Conservation (phyloP, 2,888 invertebrate species). For the Choristoneura rosaceana region DNA sequence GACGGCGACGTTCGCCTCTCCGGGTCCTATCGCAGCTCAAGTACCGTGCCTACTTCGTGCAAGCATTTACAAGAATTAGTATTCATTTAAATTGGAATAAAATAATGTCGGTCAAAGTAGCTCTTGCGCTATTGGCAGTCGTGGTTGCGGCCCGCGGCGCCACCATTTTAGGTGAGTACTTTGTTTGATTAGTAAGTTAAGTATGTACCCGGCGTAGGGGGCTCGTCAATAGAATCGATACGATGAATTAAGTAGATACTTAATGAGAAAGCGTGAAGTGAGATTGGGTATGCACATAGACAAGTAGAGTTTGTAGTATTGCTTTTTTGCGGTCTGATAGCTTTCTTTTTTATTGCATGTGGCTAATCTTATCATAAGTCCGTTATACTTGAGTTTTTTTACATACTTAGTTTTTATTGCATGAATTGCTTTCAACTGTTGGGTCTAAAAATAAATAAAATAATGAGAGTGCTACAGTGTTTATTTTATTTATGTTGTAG, state of each 20-base stretch:
- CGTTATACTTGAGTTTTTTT: no score
- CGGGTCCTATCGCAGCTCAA: conserved; percentile 47
- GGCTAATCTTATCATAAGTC: not conserved
- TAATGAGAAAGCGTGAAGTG: conserved; percentile 42
- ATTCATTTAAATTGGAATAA: conserved; percentile 29
- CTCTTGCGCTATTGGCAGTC: conserved; percentile 65
- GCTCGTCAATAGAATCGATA: conserved; percentile 22
- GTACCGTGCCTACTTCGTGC: conserved; percentile 45
- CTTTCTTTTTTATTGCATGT: not conserved
- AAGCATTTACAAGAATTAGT: conserved; percentile 57
- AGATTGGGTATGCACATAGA: conserved; percentile 33
- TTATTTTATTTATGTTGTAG: no score
- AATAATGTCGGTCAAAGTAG: conserved; percentile 70
- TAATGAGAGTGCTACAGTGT: no score
- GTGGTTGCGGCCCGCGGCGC: conserved; percentile 66
- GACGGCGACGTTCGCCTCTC: conserved; percentile 74
- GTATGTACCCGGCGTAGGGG: conserved; percentile 17
- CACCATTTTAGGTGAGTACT: conserved; percentile 80
- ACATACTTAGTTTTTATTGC: no score
- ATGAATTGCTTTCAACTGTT: no score
- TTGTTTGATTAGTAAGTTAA: conserved; percentile 47
- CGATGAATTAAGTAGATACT: conserved; percentile 27
- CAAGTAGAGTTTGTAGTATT: conserved; percentile 24
- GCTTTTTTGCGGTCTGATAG: conserved; percentile 5
- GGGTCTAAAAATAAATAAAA: no score